phyloP scores from a whole-genome alignment of 2,888 invertebrate genomes.

The Diplolepis rosae region DNA sequence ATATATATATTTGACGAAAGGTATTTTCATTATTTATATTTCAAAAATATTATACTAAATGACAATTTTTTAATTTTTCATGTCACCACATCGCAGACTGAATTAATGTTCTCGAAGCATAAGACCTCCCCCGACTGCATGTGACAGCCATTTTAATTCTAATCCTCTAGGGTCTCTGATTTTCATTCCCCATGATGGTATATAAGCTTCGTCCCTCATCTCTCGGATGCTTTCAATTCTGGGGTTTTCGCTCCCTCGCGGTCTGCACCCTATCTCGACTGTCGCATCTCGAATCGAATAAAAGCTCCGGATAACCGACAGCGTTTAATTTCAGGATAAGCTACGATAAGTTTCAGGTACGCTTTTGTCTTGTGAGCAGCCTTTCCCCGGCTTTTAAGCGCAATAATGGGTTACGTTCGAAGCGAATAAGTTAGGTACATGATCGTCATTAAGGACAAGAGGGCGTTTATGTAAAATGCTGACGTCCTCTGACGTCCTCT shows the following conservation, averaged over 20 bases:
- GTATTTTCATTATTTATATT: not conserved
- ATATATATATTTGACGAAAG: no score
- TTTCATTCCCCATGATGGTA: constrained; percentile 58
- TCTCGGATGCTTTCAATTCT: constrained; percentile 45
- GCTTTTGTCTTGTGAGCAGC: constrained; percentile 43
- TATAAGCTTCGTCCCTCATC: constrained; percentile 44
- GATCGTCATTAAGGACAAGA: constrained; percentile 21
- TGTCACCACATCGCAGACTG: constrained; percentile 32
- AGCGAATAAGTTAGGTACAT: constrained; percentile 29
- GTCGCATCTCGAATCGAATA: constrained; percentile 68
- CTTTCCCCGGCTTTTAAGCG: constrained; percentile 19
- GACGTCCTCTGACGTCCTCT: constrained; percentile 7
- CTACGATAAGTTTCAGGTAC: constrained; percentile 47
- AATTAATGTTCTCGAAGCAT: constrained; percentile 40
- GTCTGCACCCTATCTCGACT: constrained; percentile 59
- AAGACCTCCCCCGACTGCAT: constrained; percentile 54
- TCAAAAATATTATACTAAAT: not conserved
- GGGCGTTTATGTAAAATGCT: constrained; percentile 2
- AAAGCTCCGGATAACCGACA: constrained; percentile 60
- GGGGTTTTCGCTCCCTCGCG: constrained; percentile 34
- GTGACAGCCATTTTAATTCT: constrained; percentile 71
- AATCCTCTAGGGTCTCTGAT: constrained; percentile 61
- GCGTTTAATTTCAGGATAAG: constrained; percentile 64
- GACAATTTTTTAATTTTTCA: not conserved
- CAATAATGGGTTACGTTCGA: constrained; percentile 30